Conservation (phyloP, 1,140 invertebrate species). For the Planococcus citri region DNA sequence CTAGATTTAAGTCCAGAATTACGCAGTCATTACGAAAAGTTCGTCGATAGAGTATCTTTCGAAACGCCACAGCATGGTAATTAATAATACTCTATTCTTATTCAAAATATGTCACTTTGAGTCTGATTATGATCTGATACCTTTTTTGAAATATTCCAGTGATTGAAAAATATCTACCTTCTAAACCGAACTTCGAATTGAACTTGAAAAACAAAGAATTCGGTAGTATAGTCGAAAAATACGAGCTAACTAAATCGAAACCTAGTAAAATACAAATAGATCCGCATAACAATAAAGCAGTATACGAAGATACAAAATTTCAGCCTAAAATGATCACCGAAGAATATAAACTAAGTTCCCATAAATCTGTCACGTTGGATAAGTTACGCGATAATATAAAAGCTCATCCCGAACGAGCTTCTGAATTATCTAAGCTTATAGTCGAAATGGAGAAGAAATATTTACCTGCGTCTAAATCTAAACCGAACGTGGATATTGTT, state of each 20-base stretch:
- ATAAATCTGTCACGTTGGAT: background rate
- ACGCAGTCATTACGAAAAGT: background rate
- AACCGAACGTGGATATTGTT: background rate
- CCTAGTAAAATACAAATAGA: background rate
- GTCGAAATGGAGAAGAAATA: background rate
- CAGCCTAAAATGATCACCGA: background rate
- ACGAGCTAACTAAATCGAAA: background rate
- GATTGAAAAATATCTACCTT: background rate
- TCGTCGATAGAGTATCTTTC: background rate
- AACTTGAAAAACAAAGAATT: background rate
- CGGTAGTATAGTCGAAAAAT: background rate
- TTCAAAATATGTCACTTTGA: too few relatives aligned
- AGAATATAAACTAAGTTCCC: background rate
- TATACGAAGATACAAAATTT: background rate
- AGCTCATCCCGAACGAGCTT: background rate
- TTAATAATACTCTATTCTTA: too few relatives aligned
- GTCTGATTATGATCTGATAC: background rate
- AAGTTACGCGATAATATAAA: background rate
- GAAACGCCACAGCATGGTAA: background rate
- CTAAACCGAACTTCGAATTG: background rate
- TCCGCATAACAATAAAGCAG: background rate
- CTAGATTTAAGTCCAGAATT: background rate
- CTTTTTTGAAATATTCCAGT: background rate
- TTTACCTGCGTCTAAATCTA: background rate
- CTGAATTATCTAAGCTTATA: background rate